These are phyloP conservation scores for Pseudoips prasinana DNA, from an alignment of 2,888 invertebrate species.

Conservation along the genomic window DNA sequence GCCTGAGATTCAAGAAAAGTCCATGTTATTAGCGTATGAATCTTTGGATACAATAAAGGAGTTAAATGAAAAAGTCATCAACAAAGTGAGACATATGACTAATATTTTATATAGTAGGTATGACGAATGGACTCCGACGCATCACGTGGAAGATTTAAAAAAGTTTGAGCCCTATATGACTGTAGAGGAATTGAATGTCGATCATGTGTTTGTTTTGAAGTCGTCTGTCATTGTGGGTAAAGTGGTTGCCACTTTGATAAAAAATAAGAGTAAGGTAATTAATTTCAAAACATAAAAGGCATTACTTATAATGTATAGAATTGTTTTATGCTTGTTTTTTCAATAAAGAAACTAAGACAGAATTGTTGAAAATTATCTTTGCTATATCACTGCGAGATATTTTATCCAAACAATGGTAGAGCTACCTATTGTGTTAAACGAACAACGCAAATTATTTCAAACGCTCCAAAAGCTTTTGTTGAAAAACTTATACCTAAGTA, in stretches of 20 bases:
- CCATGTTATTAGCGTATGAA: constrained; percentile 20
- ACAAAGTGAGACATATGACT: constrained; percentile 23
- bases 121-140: constrained; percentile 24
- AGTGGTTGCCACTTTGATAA: constrained; percentile 6
- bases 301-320: no score
- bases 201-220: constrained; percentile 24
- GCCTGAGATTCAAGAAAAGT: constrained; percentile 15
- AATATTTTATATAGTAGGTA: constrained; percentile 15
- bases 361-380: no score
- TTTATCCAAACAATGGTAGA: no score
- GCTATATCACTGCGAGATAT: no score
- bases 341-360: no score
- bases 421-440: no score
- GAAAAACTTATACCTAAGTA: no score
- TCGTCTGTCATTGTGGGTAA: constrained; percentile 9
- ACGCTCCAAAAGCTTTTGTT: no score
- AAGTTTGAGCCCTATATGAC: constrained; percentile 4
- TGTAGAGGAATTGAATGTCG: constrained; percentile 13
- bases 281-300: no score
- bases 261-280: neutral
- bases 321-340: no score
- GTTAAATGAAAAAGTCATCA: constrained; percentile 16
- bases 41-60: constrained; percentile 15
- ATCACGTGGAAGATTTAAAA: constrained; percentile 22
- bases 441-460: no score